Base-by-base conservation (phyloP, 1,140 invertebrate genomes). In the Drosophila santomea region DNA sequence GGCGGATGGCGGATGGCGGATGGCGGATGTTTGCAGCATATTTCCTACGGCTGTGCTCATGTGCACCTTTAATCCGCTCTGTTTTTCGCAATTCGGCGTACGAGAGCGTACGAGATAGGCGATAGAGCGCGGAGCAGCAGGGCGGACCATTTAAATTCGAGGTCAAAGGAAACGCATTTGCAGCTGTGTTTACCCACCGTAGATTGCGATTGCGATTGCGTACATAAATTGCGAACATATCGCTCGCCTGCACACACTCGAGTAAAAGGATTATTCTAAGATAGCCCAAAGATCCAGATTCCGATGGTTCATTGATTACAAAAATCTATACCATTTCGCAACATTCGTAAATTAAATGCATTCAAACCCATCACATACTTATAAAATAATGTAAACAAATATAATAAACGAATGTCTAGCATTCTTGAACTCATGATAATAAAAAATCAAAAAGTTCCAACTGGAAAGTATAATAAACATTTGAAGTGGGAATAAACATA, bases 21-120 rank as follows among this genome's bases (percentile, higher is more conserved):
- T 32, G 83, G 88, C 88, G 88, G 88, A 91, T 91, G 88, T 91
- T 90, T 90, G 78, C 82, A 89, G 80, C 80, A 84, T 84, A 85
- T 89, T 89, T 89, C 80, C 84, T 89, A 88, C 64, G 84, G 85
- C 80, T 57, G 68, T 84, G 85, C 80, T 90, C 85, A 88, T 84
- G 85, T 84, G 74, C 84, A 84, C 85, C 84, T 89, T 89, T 89
- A 89, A 89, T 89, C 84, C 85, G 84, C 85, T 89, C 84, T 69
- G 78, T 60, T 66, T 66, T 77, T 81, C 55, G 68, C 83, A 81
- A 81, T 61, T 62, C 79, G 64, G 74, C 66, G 43, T 57, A 80
- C 25, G 55, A 61, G 59, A 74, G 74, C 66, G 43, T 57, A 80
- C 20, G 20, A 75, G 55, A 61, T 56, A 78, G 74, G 60, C 64